phyloP scores from a whole-genome alignment of 2,888 invertebrate genomes.

The Plemyria rubiginata region DNA sequence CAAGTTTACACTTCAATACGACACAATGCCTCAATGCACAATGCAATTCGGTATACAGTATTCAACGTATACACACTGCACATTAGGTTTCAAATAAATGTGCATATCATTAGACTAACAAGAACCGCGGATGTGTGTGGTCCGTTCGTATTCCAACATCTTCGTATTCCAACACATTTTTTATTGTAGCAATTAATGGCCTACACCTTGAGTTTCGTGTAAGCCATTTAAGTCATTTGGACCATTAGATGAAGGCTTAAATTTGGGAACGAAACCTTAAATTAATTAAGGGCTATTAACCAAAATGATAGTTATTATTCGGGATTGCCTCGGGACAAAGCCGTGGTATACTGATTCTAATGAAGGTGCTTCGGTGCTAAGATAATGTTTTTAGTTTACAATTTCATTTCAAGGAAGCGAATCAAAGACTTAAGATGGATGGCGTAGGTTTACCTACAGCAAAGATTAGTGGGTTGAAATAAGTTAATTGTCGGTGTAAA shows the following conservation, averaged over 20 bases:
- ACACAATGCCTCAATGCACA: constrained; percentile 40
- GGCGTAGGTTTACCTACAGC: not conserved
- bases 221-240: constrained; percentile 70
- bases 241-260: constrained; percentile 69
- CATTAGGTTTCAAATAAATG: constrained; percentile 76
- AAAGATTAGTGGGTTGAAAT: not conserved
- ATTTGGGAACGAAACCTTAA: constrained; percentile 67
- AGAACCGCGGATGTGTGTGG: constrained; percentile 76
- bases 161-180: constrained; percentile 52
- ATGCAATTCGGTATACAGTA: constrained; percentile 37
- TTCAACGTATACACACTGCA: constrained; percentile 47
- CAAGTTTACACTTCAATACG: constrained; percentile 41
- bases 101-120: constrained; percentile 81
- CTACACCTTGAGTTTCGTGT: constrained; percentile 65
- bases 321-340: constrained; percentile 50
- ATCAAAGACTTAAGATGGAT: too few species aligned
- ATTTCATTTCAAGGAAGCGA: not conserved
- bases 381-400: constrained; percentile 32
- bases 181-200: constrained; percentile 73
- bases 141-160: constrained; percentile 62
- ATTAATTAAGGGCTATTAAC: constrained; percentile 77
- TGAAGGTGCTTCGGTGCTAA: constrained; percentile 45
- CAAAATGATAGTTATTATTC: constrained; percentile 68
- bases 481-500: not conserved
- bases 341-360: constrained; percentile 47